phyloP scores from a whole-genome alignment of 1,140 invertebrate genomes.

The Telenomus remus region DNA sequence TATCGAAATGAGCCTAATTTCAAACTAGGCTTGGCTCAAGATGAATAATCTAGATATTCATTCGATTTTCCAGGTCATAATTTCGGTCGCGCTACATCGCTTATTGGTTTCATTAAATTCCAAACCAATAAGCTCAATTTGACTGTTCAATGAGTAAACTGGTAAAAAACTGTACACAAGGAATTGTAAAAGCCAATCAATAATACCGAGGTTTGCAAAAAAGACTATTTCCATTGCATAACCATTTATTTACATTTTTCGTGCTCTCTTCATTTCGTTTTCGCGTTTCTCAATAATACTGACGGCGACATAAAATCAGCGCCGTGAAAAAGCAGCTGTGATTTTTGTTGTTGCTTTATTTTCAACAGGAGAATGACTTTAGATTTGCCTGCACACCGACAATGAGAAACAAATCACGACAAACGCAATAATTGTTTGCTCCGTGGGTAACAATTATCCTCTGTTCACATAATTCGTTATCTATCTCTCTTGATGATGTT shows the following conservation, averaged over 20 bases:
- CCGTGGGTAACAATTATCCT: neutral
- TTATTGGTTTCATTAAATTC: neutral
- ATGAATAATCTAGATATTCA: too few relatives aligned
- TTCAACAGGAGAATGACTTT: too few relatives aligned
- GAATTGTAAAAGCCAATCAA: slow-evolving; percentile 1
- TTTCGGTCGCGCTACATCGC: neutral
- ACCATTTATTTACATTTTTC: too few relatives aligned
- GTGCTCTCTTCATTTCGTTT: too few relatives aligned
- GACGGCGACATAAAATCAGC: too few relatives aligned
- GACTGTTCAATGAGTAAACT: slow-evolving; percentile 1
- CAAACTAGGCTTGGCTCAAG: too few relatives aligned
- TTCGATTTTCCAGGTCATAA: too few relatives aligned
- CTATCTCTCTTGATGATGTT: slow-evolving; percentile 10
- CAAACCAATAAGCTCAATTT: neutral
- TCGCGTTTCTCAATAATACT: too few relatives aligned
- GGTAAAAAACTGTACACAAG: neutral
- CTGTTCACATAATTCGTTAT: slow-evolving; percentile 12
- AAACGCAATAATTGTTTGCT: neutral
- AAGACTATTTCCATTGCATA: neutral
- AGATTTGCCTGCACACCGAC: too few relatives aligned
- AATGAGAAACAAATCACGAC: too few relatives aligned
- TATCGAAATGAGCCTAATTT: too few relatives aligned
- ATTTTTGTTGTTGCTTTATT: neutral
- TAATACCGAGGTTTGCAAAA: neutral
- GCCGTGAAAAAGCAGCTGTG: too few relatives aligned